Evolutionary conservation across 2,113 vertebrate genomes (phyloP).

Genomic region (Otis tarda): DNA sequence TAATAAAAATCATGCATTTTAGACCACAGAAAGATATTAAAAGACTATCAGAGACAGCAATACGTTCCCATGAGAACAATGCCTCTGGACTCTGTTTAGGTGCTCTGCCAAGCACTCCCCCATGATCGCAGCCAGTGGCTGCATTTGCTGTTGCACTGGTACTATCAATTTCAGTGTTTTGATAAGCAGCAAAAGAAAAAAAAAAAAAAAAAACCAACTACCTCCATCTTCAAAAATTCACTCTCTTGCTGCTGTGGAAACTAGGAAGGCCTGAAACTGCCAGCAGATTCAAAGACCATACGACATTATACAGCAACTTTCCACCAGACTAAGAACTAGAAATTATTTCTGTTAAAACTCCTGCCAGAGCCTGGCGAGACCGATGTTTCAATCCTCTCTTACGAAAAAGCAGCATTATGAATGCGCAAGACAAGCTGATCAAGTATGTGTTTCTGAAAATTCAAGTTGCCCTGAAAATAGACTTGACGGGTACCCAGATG

Average conservation of each 20-base stretch:
- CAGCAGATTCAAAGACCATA: not conserved
- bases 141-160: not conserved
- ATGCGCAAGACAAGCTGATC: fast-evolving
- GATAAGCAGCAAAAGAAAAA: not conserved
- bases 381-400: not conserved
- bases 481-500: fast-evolving
- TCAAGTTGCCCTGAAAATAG: not conserved
- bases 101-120: not conserved
- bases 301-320: too few relatives aligned
- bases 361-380: not conserved
- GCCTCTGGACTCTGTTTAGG: not conserved
- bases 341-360: not conserved
- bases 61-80: not conserved
- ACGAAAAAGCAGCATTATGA: not conserved
- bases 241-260: not conserved
- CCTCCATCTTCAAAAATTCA: not conserved
- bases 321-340: not conserved
- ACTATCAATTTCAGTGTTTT: not conserved
- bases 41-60: not conserved
- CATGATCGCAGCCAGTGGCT: not conserved
- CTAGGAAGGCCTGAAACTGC: not conserved
- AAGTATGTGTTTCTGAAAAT: not conserved
- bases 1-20: fast-evolving
- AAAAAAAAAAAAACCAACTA: not conserved
- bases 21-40: not conserved